A percentile compares a stretch with the other conserved stretches of the same genome.
phyloP scores from a whole-genome alignment of 2,113 vertebrate genomes.

The Panthera tigris region DNA sequence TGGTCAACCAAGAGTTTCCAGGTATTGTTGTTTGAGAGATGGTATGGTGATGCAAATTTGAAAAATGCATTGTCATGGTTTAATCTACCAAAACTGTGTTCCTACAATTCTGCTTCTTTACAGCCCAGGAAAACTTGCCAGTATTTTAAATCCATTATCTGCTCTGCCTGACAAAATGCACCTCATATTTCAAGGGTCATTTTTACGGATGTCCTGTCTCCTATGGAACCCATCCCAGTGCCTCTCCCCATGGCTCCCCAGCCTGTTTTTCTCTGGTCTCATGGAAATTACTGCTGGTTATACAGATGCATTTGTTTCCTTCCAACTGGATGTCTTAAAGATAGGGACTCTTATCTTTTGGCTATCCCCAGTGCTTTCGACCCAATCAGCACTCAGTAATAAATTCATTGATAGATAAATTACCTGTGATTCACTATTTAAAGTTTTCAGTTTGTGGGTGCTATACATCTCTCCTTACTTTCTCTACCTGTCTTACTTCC shows the following conservation, averaged over 20 bases:
- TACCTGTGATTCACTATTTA: accelerated
- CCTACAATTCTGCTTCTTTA: background rate
- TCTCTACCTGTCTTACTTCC: background rate
- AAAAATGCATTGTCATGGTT: background rate
- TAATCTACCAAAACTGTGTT: background rate
- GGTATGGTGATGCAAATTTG: background rate
- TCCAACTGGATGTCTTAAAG: background rate
- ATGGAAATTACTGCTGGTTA: background rate
- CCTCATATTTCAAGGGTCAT: background rate
- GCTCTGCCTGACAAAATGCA: background rate
- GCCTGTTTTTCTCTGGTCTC: background rate
- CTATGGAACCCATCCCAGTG: background rate
- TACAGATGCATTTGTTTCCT: background rate
- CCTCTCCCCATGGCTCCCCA: background rate
- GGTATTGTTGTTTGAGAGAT: background rate
- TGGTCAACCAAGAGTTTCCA: background rate
- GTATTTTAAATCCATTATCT: background rate
- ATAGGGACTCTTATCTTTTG: accelerated
- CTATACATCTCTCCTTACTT: background rate
- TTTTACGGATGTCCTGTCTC: background rate
- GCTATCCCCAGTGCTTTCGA: background rate
- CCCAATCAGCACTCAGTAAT: background rate
- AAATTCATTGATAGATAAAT: background rate
- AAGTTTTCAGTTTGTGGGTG: background rate
- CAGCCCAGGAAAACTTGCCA: no score